Evolutionary conservation across 2,113 vertebrate species (phyloP), one percentile per base, ranked within the genome.

Genomic region (Corynorhinus townsendii): DNA sequence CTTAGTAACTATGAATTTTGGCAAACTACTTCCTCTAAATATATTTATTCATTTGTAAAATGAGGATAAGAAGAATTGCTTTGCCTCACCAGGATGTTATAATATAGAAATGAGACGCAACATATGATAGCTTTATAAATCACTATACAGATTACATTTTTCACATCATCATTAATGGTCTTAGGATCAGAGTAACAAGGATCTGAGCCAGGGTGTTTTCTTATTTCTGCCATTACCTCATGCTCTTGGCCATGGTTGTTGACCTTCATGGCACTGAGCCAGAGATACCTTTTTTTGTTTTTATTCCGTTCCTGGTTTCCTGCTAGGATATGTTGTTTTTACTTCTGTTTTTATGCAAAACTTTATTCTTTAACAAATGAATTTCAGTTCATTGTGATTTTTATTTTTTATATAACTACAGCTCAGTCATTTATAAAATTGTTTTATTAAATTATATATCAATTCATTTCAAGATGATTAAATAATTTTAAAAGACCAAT

Each of bases 141-240:
- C 52, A 79, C 47, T 73, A 5, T 30, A 56, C 30, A 86, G 12
- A 86, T 85, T 73, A 90, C 22, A 77, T 84, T 92, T 93, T 93
- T 91, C 49, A 76, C 22, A 77, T 62, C 56, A 81, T 62, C 77
- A 73, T 14, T 64, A 85, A 81, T 45, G n/a, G 68, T 81, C 84
- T 90, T 87, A 56, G 52, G n/a, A 64, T 75, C 45, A 64, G 17
- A 94, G 71, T 30, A 66, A 81, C 69, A 89, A 93, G 59, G 45
- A 89, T 76, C 83, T 69, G 47, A 66, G 24, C 72, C n/a, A 64
- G 76, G 30, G 85, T 96, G 69, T 95, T 95, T 96, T 96, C 95
- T 95, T 95, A 79, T 89, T 96, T 92, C 94, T 96, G 82, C 76
- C 64, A 95, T 97, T 89, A 95, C 89, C 90, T 96, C 93, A 97